Evolutionary conservation across 2,797 vertebrate genomes (phyloP).

Genomic region (Siniperca obscura): DNA sequence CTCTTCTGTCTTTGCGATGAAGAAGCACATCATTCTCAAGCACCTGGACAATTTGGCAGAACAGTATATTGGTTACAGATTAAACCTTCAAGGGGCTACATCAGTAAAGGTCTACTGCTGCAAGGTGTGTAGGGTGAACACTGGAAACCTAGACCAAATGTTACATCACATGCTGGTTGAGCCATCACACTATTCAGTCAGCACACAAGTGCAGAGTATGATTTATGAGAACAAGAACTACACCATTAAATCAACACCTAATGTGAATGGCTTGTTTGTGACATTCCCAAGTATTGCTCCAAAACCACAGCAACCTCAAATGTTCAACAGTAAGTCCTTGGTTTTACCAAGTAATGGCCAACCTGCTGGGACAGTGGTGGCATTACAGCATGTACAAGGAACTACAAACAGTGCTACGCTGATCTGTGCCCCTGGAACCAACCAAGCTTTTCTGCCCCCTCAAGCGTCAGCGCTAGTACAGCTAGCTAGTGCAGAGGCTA

Average conservation of each 20-base stretch:
- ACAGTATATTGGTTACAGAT: constrained; percentile 88
- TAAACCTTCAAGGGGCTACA: constrained; percentile 53
- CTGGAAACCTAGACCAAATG: constrained; percentile 91
- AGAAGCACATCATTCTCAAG: constrained; percentile 95
- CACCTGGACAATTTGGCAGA: constrained; percentile 89
- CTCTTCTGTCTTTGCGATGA: constrained; percentile 92
- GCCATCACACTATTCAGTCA: constrained; percentile 90
- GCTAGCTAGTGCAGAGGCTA: constrained; percentile 87
- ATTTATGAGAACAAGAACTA: constrained; percentile 88
- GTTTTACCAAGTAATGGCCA: constrained; percentile 78
- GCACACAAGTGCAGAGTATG: constrained; percentile 89
- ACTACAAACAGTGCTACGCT: constrained; percentile 76
- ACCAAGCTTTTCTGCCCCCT: constrained; percentile 82
- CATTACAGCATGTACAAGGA: constrained; percentile 76
- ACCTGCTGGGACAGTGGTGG: constrained; percentile 65
- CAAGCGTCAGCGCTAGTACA: constrained; percentile 87
- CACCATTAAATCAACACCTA: constrained; percentile 82
- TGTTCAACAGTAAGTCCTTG: constrained; percentile 72
- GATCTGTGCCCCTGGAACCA: constrained; percentile 77
- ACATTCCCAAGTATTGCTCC: constrained; percentile 77
- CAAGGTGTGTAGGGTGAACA: constrained; percentile 90
- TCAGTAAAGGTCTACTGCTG: constrained; percentile 84
- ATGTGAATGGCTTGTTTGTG: constrained; percentile 76
- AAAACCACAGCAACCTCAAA: constrained; percentile 71
- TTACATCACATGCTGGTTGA: constrained; percentile 94